Evolutionary conservation across 2,797 vertebrate genomes (phyloP).

Genomic region (Myotis vivesi): DNA sequence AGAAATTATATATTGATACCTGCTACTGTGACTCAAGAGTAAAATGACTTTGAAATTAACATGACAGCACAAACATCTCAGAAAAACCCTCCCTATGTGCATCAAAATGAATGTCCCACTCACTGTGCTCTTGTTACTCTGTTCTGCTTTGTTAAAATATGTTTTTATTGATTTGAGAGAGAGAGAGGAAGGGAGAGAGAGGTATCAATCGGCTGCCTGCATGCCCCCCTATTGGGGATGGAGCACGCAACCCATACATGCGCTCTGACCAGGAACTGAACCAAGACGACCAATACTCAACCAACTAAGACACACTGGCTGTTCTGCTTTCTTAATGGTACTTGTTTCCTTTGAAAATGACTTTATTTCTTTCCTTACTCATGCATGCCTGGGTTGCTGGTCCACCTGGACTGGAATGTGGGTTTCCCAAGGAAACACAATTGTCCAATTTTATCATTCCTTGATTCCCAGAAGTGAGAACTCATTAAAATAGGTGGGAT

Average conservation of each 20-base stretch:
- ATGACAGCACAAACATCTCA: background rate
- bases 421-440: background rate
- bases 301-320: no score
- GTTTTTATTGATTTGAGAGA: no score
- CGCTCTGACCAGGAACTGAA: no score
- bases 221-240: no score
- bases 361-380: background rate
- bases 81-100: background rate
- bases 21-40: background rate
- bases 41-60: background rate
- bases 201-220: no score
- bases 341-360: background rate
- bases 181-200: no score
- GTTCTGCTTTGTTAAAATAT: background rate
- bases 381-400: accelerated
- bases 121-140: accelerated
- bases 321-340: accelerated
- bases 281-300: no score
- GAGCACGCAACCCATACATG: no score
- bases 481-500: background rate
- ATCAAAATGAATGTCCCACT: accelerated
- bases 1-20: no score
- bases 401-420: accelerated
- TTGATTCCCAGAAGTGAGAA: background rate
- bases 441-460: background rate